Evolutionary conservation across 1,140 invertebrate genomes (phyloP).

Genomic region (Aculops lycopersici): DNA sequence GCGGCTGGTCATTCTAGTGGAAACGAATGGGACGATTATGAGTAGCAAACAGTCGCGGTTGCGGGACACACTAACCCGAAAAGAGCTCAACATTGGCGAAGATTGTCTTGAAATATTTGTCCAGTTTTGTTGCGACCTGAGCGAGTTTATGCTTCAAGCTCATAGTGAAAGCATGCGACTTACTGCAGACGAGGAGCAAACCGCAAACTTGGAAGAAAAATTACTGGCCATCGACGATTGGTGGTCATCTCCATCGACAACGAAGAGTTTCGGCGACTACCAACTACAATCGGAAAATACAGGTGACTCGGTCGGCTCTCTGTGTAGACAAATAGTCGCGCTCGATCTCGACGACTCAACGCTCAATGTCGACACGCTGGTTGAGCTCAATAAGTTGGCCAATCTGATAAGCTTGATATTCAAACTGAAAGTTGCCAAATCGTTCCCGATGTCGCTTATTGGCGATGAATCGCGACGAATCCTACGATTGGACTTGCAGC

Average conservation of each 20-base stretch:
- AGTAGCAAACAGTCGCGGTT: conserved; percentile 18
- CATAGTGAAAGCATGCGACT: conserved; percentile 6
- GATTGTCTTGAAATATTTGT: conserved; percentile 31
- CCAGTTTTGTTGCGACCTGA: conserved; percentile 22
- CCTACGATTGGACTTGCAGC: conserved; percentile 1
- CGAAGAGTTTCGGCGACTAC: conserved; percentile 6
- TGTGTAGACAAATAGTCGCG: conserved; percentile 1
- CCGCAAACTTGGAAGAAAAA: too few species aligned
- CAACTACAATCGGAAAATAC: neutral
- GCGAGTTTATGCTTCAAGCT: conserved; percentile 22
- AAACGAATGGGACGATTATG: conserved; percentile 47
- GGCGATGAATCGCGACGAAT: conserved; percentile 2
- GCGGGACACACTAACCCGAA: conserved; percentile 26
- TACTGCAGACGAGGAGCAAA: conserved; percentile 1
- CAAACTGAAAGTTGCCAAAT: neutral
- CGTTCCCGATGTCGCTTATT: neutral
- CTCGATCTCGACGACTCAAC: neutral
- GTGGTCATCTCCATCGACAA: neutral
- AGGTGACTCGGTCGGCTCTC: neutral
- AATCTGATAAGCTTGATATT: neutral
- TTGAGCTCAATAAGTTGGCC: neutral
- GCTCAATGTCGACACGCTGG: neutral
- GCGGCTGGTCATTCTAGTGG: conserved; percentile 35
- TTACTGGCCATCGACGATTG: conserved; percentile 5
- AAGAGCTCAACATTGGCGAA: conserved; percentile 29